Percentiles rank a stretch among this genome's conserved stretches.
Conservation (phyloP, 37 sponge, comb jelly and placozoan genomes). For the Geodia barretti region DNA sequence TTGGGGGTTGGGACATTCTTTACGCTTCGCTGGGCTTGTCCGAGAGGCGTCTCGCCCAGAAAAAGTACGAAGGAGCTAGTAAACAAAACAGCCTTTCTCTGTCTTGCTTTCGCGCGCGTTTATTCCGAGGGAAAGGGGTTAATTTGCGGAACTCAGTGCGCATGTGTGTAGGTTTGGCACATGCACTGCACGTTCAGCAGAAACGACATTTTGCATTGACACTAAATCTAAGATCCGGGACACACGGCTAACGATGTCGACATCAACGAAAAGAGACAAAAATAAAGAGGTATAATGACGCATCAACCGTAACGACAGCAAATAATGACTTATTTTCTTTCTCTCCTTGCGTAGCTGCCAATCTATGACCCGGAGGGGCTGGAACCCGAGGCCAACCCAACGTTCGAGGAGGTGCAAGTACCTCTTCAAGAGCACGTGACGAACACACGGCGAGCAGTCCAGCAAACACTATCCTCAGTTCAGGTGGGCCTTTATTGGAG, state of each 20-base stretch:
- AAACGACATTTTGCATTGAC: too few species aligned
- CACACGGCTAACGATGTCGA: too few species aligned
- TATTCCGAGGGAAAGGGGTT: neutral
- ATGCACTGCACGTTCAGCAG: too few species aligned
- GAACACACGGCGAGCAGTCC: neutral
- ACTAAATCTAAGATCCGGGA: too few species aligned
- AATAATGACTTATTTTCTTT: too few species aligned
- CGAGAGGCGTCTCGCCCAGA: too few species aligned
- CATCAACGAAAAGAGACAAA: too few species aligned
- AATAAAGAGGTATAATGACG: too few species aligned
- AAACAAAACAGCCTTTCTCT: neutral
- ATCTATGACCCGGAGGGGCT: neutral
- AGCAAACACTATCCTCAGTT: neutral
- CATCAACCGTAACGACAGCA: too few species aligned
- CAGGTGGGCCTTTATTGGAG: neutral
- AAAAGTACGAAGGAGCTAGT: neutral
- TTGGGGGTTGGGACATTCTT: neutral
- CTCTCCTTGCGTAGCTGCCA: neutral
- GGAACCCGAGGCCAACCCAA: neutral
- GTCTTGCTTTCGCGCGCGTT: neutral
- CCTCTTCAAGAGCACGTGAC: neutral
- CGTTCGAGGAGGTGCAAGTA: neutral
- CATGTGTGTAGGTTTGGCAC: too few species aligned
- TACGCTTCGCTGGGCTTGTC: too few species aligned
- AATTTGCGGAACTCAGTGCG: too few species aligned